Evolutionary conservation across 2,888 invertebrate species (phyloP).

Genomic region (Celastrina argiolus): DNA sequence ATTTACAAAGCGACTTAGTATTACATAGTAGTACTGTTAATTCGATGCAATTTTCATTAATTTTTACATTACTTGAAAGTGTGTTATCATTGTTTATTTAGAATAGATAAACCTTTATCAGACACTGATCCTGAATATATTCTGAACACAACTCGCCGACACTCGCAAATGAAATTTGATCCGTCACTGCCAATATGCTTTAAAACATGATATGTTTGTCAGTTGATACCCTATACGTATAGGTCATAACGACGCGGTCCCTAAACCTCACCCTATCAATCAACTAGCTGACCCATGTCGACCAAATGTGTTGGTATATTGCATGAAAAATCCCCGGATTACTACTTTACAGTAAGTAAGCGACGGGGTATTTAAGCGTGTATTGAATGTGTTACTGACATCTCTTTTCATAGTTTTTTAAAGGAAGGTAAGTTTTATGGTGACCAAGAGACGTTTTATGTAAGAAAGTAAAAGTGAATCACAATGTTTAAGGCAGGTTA

Average conservation of each 20-base stretch:
- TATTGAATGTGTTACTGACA: not conserved
- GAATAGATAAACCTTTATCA: too few species aligned
- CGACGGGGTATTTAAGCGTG: not conserved
- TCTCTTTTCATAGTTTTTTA: not conserved
- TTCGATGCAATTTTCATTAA: too few species aligned
- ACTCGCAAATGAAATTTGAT: too few species aligned
- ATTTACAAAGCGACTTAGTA: too few species aligned
- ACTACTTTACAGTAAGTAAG: conserved; percentile 9
- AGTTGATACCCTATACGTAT: conserved; percentile 2
- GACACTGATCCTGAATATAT: not conserved
- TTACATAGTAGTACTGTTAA: too few species aligned
- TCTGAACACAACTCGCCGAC: not conserved
- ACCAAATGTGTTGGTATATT: conserved; percentile 20
- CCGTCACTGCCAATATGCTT: not conserved
- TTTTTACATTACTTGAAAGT: too few species aligned
- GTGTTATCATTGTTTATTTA: too few species aligned
- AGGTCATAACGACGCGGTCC: conserved; percentile 9
- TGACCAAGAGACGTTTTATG: not conserved
- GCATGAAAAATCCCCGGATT: conserved; percentile 21
- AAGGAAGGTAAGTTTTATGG: not conserved
- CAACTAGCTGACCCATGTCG: conserved; percentile 19
- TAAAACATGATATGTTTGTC: conserved; percentile 17
- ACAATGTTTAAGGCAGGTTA: not conserved
- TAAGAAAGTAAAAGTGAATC: not conserved
- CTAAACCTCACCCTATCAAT: conserved; percentile 18